Percentiles rank a stretch among this genome's conserved stretches.
phyloP scores from a whole-genome alignment of 2,113 vertebrate genomes.

The Rhegmatorhina hoffmannsi region DNA sequence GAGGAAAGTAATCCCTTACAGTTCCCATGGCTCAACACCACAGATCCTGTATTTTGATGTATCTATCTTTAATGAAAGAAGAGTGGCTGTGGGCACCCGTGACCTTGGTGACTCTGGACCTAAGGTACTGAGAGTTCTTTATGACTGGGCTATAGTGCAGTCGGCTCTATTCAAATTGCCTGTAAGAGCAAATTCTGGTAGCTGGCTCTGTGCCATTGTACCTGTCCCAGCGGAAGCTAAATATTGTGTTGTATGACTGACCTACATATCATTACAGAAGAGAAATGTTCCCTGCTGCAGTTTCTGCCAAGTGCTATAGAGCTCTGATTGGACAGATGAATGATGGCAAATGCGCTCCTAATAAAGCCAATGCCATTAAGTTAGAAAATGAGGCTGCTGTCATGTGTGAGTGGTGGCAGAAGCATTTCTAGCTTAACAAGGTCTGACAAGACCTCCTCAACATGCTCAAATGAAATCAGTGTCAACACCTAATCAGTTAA shows the following conservation, averaged over 20 bases:
- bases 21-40: not conserved
- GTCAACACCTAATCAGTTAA: conserved; percentile 63
- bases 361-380: conserved; percentile 50
- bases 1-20: not conserved
- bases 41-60: not conserved
- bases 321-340: conserved; percentile 53
- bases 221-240: conserved; percentile 38
- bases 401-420: conserved; percentile 56
- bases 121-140: not conserved
- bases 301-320: conserved; percentile 50
- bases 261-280: conserved; percentile 59
- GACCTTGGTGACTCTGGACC: not conserved
- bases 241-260: conserved; percentile 50
- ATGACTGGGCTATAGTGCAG: not conserved
- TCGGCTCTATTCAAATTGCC: not conserved
- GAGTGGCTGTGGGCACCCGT: not conserved
- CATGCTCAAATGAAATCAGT: conserved; percentile 43
- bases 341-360: conserved; percentile 39
- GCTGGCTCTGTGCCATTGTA: not conserved
- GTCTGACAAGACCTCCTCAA: conserved; percentile 59
- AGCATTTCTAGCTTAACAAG: conserved; percentile 54
- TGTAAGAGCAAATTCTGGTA: not conserved
- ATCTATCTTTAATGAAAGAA: not conserved
- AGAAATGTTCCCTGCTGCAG: conserved; percentile 24
- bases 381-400: conserved; percentile 61